Evolutionary conservation across 2,888 invertebrate species (phyloP).

Genomic region (Carcina quercana): DNA sequence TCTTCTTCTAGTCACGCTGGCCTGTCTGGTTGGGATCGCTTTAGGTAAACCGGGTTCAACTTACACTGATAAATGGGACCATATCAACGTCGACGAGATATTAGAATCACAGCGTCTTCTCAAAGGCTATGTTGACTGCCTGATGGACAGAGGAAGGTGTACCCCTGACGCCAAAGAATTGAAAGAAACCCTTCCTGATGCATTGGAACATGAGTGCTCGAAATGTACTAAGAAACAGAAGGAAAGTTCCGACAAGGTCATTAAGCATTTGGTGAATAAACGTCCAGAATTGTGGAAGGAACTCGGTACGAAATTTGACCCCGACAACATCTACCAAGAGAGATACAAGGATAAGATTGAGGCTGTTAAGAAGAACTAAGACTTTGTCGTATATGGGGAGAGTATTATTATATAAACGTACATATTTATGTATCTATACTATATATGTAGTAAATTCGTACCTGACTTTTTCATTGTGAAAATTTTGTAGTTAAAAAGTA

Average conservation of each 20-base stretch:
- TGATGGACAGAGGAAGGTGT: slow-evolving; percentile 77
- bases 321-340: slow-evolving; percentile 77
- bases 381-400: too few relatives aligned
- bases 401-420: too few relatives aligned
- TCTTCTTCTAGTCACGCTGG: slow-evolving; percentile 42
- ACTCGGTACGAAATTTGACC: slow-evolving; percentile 81
- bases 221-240: slow-evolving; percentile 80
- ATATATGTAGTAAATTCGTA: too few relatives aligned
- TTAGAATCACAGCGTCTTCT: slow-evolving; percentile 78
- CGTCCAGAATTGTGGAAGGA: slow-evolving; percentile 80
- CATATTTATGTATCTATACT: too few relatives aligned
- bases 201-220: slow-evolving; percentile 78
- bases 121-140: slow-evolving; percentile 80
- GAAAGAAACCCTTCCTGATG: slow-evolving; percentile 79
- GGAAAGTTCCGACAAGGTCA: slow-evolving; percentile 75
- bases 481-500: too few relatives aligned
- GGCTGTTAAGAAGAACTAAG: slow-evolving; percentile 38
- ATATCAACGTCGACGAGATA: slow-evolving; percentile 79
- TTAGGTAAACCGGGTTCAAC: slow-evolving; percentile 52
- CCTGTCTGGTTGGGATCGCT: slow-evolving; percentile 42
- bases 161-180: slow-evolving; percentile 79
- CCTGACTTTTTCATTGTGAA: too few relatives aligned
- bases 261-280: slow-evolving; percentile 79
- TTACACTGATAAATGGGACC: slow-evolving; percentile 81
- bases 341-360: slow-evolving; percentile 75